phyloP scores from a whole-genome alignment of 2,888 invertebrate species.

The Spisula solida region DNA sequence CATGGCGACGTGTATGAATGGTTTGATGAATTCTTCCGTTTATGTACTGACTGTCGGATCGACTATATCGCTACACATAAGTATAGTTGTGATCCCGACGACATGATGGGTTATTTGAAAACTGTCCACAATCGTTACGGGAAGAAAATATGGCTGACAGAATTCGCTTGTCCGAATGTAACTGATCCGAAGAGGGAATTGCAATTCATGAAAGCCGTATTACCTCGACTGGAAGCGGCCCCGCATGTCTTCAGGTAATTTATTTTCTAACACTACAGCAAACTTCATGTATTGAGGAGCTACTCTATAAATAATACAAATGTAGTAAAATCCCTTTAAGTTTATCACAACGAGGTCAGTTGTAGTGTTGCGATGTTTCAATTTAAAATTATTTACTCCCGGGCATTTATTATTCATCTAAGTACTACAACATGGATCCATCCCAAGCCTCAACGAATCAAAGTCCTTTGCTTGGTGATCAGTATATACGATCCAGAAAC shows the following conservation, averaged over 20 bases:
- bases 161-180: slow-evolving; percentile 69
- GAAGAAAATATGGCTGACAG: slow-evolving; percentile 71
- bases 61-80: slow-evolving; percentile 76
- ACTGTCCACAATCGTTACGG: slow-evolving; percentile 55
- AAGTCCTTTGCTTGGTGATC: too few relatives aligned
- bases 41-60: slow-evolving; percentile 72
- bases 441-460: too few relatives aligned
- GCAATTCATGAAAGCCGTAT: slow-evolving; percentile 90
- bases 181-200: slow-evolving; percentile 48
- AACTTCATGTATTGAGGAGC: too few relatives aligned
- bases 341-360: neutral
- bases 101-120: slow-evolving; percentile 52
- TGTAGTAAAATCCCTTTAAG: neutral
- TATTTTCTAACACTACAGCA: too few relatives aligned
- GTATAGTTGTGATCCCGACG: slow-evolving; percentile 53
- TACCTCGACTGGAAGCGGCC: slow-evolving; percentile 96
- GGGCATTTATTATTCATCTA: neutral
- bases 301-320: too few relatives aligned
- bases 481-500: too few relatives aligned
- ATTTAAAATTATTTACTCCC: neutral
- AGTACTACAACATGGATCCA: too few relatives aligned
- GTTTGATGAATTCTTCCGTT: slow-evolving; percentile 74
- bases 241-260: slow-evolving; percentile 77
- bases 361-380: neutral
- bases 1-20: slow-evolving; percentile 62